These are phyloP conservation scores for Anneissia japonica DNA, from an alignment of 35 echinoderm and acorn worm species.

Conservation along the genomic window DNA sequence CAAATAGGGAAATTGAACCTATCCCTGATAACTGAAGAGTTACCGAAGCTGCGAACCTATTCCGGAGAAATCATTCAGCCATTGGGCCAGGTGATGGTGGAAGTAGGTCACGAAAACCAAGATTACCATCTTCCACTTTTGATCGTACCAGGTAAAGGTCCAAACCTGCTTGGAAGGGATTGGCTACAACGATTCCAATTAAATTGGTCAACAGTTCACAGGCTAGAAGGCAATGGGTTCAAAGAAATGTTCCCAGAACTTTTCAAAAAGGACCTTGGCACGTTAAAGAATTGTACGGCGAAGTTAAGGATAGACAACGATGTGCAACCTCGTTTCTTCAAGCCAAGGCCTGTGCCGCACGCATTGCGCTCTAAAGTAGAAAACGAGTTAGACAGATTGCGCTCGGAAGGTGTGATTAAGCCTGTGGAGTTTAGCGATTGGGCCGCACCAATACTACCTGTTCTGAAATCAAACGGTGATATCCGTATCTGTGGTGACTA, in stretches of 20 bases:
- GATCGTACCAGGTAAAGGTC: neutral
- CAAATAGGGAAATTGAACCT: too few species aligned
- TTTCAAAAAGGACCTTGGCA: constrained; percentile 28
- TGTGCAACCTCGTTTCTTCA: constrained; percentile 4
- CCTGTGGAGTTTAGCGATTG: constrained; percentile 32
- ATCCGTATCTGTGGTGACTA: constrained; percentile 56
- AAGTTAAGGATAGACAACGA: constrained; percentile 2
- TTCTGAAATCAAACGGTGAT: constrained; percentile 22
- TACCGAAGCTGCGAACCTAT: constrained; percentile 1
- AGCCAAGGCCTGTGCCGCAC: constrained; percentile 6
- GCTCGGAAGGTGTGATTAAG: constrained; percentile 24
- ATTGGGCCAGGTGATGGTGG: constrained; percentile 2
- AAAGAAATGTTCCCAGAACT: neutral
- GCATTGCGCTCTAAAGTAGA: constrained; percentile 30
- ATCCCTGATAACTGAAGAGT: too few species aligned
- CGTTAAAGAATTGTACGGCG: neutral
- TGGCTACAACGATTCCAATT: constrained; percentile 19
- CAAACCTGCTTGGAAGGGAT: constrained; percentile 19
- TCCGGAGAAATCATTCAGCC: neutral
- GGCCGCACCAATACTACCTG: constrained; percentile 56
- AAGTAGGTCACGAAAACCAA: neutral
- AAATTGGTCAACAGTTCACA: constrained; percentile 1
- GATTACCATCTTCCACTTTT: neutral
- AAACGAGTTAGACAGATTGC: constrained; percentile 25
- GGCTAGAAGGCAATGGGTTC: neutral